These are phyloP conservation scores for Leistus spinibarbis DNA, from an alignment of 2,888 invertebrate genomes.

Conservation along the genomic window DNA sequence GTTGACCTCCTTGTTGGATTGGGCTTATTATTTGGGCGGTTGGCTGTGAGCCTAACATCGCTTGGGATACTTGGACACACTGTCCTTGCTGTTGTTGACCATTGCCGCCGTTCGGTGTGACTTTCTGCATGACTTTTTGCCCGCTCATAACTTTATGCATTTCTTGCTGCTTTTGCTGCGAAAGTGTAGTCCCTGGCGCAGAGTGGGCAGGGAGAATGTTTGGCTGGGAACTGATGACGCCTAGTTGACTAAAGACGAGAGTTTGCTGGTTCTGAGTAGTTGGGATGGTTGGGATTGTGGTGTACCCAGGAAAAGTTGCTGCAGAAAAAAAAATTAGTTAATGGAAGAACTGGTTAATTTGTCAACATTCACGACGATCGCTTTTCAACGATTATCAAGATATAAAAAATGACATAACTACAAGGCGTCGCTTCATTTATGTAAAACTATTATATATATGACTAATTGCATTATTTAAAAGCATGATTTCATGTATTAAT, in stretches of 20 bases:
- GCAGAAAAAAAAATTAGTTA: conserved; percentile 42
- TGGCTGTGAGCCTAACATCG: conserved; percentile 68
- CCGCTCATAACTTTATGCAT: conserved; percentile 67
- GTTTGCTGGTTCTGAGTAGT: conserved; percentile 78
- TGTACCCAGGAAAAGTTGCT: conserved; percentile 76
- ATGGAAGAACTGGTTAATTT: too few species aligned
- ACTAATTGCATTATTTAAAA: too few species aligned
- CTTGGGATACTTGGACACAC: conserved; percentile 75
- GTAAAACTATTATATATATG: too few species aligned
- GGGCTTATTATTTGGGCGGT: conserved; percentile 77
- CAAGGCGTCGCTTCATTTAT: too few species aligned
- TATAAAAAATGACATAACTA: too few species aligned
- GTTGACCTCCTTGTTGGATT: conserved; percentile 69
- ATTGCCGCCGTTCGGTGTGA: conserved; percentile 54
- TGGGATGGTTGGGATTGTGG: conserved; percentile 77
- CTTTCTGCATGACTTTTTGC: conserved; percentile 64
- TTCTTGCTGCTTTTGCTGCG: conserved; percentile 66
- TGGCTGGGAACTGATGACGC: conserved; percentile 72
- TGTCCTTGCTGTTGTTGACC: conserved; percentile 70
- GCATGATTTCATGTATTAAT: too few species aligned
- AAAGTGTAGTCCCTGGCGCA: conserved; percentile 56
- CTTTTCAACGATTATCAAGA: too few species aligned
- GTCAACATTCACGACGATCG: too few species aligned
- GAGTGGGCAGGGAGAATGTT: conserved; percentile 69
- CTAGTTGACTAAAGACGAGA: conserved; percentile 74